A percentile compares a stretch with the other conserved stretches of the same genome.
Conservation (phyloP, 2,888 invertebrate genomes). For the Lymantria dispar region DNA sequence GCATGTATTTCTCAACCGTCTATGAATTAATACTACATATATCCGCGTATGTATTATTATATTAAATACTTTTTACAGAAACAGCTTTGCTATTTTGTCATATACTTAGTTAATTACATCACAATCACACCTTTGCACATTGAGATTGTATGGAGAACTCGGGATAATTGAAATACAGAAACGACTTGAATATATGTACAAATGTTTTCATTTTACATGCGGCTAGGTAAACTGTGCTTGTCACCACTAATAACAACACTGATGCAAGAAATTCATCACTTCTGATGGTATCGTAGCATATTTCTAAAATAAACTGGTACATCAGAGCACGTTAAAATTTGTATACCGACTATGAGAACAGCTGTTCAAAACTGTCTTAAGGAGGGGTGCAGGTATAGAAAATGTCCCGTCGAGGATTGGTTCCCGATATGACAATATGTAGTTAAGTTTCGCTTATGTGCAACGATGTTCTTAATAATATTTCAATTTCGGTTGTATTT, state of each 20-base stretch:
- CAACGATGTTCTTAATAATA: neutral
- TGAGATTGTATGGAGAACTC: slow-evolving; percentile 36
- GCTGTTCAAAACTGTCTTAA: neutral
- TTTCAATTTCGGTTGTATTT: neutral
- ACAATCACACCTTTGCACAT: slow-evolving; percentile 35
- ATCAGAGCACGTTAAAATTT: slow-evolving; percentile 9
- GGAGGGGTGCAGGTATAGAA: slow-evolving; percentile 58
- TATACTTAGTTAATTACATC: too few species aligned
- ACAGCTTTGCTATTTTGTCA: too few species aligned
- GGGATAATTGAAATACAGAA: slow-evolving; percentile 50
- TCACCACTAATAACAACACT: slow-evolving; percentile 40
- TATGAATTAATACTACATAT: neutral
- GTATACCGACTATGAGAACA: neutral
- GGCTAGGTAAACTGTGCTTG: slow-evolving; percentile 27
- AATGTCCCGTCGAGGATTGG: slow-evolving; percentile 36
- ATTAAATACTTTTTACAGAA: too few species aligned
- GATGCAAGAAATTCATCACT: slow-evolving; percentile 33
- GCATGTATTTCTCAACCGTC: slow-evolving; percentile 25
- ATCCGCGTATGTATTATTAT: too few species aligned
- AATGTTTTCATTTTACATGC: slow-evolving; percentile 45
- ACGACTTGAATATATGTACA: slow-evolving; percentile 38
- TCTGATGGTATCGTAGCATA: slow-evolving; percentile 17
- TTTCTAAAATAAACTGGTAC: slow-evolving; percentile 26
- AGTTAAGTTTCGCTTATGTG: neutral
- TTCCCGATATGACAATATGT: slow-evolving; percentile 7